Evolutionary conservation across 2,797 vertebrate species (phyloP).

Genomic region (Acropternis orthonyx): DNA sequence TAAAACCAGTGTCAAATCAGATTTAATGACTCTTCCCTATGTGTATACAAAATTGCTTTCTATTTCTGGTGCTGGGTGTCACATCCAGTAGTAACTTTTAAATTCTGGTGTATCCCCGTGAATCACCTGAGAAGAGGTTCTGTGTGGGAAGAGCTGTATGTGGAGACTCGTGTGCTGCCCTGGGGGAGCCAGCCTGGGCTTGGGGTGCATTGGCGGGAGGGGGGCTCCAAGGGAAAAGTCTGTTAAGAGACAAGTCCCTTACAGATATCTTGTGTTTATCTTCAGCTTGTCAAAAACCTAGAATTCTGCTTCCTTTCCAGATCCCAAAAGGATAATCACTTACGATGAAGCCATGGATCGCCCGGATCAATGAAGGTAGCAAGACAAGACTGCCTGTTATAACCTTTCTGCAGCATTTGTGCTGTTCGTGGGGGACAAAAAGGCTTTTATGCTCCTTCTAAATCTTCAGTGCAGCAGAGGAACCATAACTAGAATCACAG

Average conservation of each 20-base stretch:
- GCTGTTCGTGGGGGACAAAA: constrained; percentile 75
- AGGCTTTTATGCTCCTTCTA: constrained; percentile 78
- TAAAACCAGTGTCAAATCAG: not conserved
- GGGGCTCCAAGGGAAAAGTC: not conserved
- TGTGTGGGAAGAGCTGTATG: rapidly evolving
- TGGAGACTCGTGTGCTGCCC: not conserved
- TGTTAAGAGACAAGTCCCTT: not conserved
- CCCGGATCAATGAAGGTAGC: constrained; percentile 82
- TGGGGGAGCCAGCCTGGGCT: not conserved
- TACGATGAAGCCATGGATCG: constrained; percentile 86
- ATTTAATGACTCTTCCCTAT: not conserved
- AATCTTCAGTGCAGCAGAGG: constrained; percentile 80
- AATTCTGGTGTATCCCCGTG: not conserved
- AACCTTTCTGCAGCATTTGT: constrained; percentile 76
- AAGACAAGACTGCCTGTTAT: constrained; percentile 75
- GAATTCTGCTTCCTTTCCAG: constrained; percentile 63
- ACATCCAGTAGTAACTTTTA: not conserved
- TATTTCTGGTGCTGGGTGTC: not conserved
- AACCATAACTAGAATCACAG: constrained; percentile 82
- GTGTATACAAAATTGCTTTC: not conserved
- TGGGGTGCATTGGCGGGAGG: not conserved
- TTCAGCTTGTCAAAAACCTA: not conserved
- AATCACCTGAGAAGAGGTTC: not conserved
- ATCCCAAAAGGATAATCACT: constrained; percentile 86
- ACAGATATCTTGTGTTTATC: not conserved